Evolutionary conservation across 2,113 vertebrate genomes (phyloP), one percentile per base, ranked within the genome.

Genomic region (Naja naja): DNA sequence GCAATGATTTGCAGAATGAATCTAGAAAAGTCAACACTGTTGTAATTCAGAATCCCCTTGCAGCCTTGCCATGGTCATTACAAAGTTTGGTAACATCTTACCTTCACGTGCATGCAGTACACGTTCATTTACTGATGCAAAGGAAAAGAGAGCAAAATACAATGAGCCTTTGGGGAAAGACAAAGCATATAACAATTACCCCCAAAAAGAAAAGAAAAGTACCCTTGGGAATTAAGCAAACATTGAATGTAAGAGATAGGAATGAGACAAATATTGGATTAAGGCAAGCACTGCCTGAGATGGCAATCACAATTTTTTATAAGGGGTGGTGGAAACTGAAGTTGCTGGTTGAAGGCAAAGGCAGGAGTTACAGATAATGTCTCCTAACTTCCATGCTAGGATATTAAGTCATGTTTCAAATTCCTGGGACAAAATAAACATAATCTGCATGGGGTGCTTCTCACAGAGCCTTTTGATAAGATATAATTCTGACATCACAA

Each of bases 231-330:
- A 98, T 97, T 95, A 97, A 96, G 97, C 97, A 98, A 98, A 98
- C 96, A 96, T 88, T 94, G 97, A 95, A 93, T 95, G 95, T 94
- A 94, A 97, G 97, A 96, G 97, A 94, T 92, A 96, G 96, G 97
- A 96, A 97, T 97, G 97, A 98, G 97, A 91, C 97, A 98, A 98
- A 98, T 98, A 98, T 98, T 98, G 97, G 96, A 97, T 97, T 94
- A 98, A 97, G 96, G 92, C 97, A 98, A 97, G 98, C 90, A 95
- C 91, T 91, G 95, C 96, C 89, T 97, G 91, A 91, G 95, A 97
- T 97, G 97, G 96, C 97, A 96, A 52, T 95, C 96, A 96, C 97
- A 96, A 96, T 97, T 97, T 97, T 97, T 97, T 94, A 88, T 94
- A 95, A 87, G 96, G 88, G 89, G 90, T 93, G 8, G 94, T 89